These are phyloP conservation scores for Lucifuga dentata DNA, from an alignment of 2,113 vertebrate species.

Conservation along the genomic window DNA sequence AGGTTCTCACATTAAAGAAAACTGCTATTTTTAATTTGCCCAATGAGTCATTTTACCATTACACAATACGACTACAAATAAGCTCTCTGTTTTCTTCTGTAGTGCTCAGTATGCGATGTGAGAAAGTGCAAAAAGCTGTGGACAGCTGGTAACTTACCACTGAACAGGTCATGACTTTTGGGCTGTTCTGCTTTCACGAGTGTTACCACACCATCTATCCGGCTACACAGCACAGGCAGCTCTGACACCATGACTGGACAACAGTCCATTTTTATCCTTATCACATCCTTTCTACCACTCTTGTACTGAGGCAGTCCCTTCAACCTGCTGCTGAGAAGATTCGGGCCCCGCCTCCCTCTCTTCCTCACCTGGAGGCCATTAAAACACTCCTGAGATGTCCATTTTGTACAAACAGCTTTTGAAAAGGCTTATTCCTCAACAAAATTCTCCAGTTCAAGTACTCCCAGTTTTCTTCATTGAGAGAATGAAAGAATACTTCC, in stretches of 20 bases:
- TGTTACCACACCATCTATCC: slow-evolving; percentile 70
- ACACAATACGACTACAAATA: background rate
- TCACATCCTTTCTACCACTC: slow-evolving; percentile 3
- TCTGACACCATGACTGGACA: slow-evolving; percentile 70
- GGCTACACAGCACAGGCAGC: slow-evolving; percentile 68
- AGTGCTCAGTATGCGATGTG: background rate
- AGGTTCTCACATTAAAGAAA: slow-evolving; percentile 3
- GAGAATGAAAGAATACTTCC: slow-evolving; percentile 15
- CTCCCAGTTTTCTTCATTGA: slow-evolving; percentile 7
- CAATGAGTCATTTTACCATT: slow-evolving; percentile 5
- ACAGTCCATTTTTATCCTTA: slow-evolving; percentile 64
- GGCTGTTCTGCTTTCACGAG: slow-evolving; percentile 59
- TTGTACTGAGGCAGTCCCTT: background rate
- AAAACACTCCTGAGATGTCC: slow-evolving; percentile 26
- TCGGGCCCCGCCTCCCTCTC: background rate
- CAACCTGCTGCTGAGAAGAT: slow-evolving; percentile 16
- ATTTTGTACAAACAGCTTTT: slow-evolving; percentile 15
- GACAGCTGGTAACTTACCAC: slow-evolving; percentile 56
- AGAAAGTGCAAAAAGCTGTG: background rate
- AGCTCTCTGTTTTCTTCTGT: background rate
- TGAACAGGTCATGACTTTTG: slow-evolving; percentile 31
- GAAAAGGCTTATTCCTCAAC: slow-evolving; percentile 7
- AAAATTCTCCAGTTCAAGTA: slow-evolving; percentile 4
- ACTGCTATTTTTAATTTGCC: background rate
- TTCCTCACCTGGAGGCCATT: slow-evolving; percentile 13